These are phyloP conservation scores for Lepus townsendii DNA, from an alignment of 2,797 vertebrate species.

Conservation along the genomic window DNA sequence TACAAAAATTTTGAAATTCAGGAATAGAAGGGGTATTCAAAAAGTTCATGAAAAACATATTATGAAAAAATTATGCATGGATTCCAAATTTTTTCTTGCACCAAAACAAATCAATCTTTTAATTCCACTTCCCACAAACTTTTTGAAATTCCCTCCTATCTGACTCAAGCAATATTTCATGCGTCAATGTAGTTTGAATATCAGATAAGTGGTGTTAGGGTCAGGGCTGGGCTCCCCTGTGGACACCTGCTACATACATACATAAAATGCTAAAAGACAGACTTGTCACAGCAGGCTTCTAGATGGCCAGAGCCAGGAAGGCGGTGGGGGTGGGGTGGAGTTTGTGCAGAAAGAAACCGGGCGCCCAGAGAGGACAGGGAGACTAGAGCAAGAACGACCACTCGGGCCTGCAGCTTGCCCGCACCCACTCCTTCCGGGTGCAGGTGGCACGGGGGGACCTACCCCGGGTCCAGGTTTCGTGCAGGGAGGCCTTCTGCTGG, in stretches of 20 bases:
- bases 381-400: constrained; percentile 2
- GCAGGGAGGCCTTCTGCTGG: constrained; percentile 94
- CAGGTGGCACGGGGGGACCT: background rate
- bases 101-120: too few relatives aligned
- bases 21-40: too few relatives aligned
- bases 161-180: background rate
- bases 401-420: background rate
- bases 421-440: background rate
- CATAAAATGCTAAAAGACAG: background rate
- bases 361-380: background rate
- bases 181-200: background rate
- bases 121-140: too few relatives aligned
- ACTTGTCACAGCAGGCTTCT: background rate
- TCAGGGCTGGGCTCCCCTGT: background rate
- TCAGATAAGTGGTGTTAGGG: background rate
- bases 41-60: background rate
- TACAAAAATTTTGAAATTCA: too few relatives aligned
- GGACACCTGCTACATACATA: background rate
- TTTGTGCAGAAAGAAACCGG: background rate
- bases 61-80: too few relatives aligned
- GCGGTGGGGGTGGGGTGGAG: background rate
- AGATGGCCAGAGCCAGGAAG: background rate
- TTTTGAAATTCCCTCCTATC: too few relatives aligned
- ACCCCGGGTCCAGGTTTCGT: constrained; percentile 95
- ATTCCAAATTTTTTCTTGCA: too few relatives aligned